phyloP scores from a whole-genome alignment of 2,797 vertebrate species.

The Onychomys torridus region DNA sequence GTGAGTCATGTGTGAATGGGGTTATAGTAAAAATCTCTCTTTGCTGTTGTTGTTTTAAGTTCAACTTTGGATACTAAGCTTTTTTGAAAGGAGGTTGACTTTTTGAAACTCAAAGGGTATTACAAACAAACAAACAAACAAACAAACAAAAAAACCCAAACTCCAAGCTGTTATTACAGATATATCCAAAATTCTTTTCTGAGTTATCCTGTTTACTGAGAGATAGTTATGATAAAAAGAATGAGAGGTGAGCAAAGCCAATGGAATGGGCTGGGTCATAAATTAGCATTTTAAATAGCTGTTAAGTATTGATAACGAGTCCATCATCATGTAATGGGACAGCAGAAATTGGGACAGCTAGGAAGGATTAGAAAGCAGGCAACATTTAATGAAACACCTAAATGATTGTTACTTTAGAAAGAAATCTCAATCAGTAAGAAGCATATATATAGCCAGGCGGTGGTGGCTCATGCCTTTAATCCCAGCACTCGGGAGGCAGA shows the following conservation, averaged over 20 bases:
- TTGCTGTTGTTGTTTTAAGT: not conserved
- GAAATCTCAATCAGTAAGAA: slow-evolving; percentile 5
- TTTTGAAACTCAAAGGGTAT: slow-evolving; percentile 45
- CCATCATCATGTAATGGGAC: not conserved
- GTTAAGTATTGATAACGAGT: not conserved
- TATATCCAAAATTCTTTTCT: not conserved
- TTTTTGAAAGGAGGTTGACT: not conserved
- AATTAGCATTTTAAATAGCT: slow-evolving; percentile 5
- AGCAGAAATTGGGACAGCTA: not conserved
- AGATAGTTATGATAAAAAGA: slow-evolving; percentile 2
- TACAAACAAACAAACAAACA: slow-evolving; percentile 2
- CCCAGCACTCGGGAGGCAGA: too few species aligned
- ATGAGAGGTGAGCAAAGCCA: not conserved
- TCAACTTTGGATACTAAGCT: slow-evolving; percentile 5
- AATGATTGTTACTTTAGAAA: not conserved
- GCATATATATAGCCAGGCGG: not conserved
- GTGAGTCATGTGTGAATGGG: not conserved
- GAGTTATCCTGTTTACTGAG: not conserved
- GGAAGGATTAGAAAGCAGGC: not conserved
- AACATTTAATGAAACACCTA: not conserved
- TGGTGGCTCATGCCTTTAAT: too few species aligned
- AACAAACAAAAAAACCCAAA: not conserved
- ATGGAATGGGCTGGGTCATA: not conserved
- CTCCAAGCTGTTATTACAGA: slow-evolving; percentile 18
- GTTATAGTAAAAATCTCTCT: not conserved